Percentiles rank a stretch among this genome's conserved stretches.
These are phyloP conservation scores for Micrastur ruficollis DNA, from an alignment of 2,797 vertebrate species.

Conservation along the genomic window DNA sequence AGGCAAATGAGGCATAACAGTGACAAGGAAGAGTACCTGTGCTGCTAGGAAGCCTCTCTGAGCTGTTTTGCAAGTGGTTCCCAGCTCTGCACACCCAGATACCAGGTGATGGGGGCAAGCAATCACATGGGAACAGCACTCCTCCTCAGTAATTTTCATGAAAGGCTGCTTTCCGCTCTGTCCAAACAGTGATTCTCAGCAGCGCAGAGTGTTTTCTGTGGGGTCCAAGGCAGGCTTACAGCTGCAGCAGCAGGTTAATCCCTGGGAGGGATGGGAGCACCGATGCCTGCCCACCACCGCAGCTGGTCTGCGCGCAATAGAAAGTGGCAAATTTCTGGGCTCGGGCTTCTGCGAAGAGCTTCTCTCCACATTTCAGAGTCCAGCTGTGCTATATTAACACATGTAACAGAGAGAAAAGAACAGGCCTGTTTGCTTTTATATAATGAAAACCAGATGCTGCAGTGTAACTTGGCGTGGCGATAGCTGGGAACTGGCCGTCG, in stretches of 20 bases:
- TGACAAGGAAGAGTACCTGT: not conserved
- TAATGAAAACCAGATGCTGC: not conserved
- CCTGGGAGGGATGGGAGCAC: not conserved
- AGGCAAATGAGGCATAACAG: rapidly evolving
- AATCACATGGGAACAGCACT: rapidly evolving
- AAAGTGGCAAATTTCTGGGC: not conserved
- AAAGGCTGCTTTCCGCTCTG: not conserved
- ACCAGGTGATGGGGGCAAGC: not conserved
- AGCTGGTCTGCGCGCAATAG: rapidly evolving
- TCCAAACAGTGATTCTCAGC: not conserved
- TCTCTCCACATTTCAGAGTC: not conserved
- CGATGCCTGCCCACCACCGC: not conserved
- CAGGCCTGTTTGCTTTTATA: rapidly evolving
- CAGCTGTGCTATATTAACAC: not conserved
- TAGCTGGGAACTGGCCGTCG: not conserved
- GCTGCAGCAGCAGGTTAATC: not conserved
- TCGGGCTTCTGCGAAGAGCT: not conserved
- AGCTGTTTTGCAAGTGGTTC: not conserved
- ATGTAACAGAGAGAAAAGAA: not conserved
- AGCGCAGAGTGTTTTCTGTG: not conserved
- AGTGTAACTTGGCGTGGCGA: not conserved
- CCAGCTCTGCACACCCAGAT: not conserved
- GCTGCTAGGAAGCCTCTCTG: not conserved
- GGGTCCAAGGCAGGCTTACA: not conserved
- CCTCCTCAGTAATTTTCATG: not conserved